Evolutionary conservation across 2,888 invertebrate genomes (phyloP).

Genomic region (Merodon equestris): DNA sequence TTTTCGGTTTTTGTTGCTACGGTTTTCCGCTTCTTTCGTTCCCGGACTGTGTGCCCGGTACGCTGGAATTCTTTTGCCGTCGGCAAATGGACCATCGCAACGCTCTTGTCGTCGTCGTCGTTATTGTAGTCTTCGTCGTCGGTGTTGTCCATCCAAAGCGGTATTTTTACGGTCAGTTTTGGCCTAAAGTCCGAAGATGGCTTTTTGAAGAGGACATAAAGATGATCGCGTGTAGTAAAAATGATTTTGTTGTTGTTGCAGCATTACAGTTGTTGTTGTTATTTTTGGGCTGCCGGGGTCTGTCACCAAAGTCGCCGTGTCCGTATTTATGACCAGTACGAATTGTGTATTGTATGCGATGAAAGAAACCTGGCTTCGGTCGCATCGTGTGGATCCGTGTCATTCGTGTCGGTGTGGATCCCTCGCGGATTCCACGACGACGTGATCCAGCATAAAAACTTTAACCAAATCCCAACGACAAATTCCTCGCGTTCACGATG

Average conservation of each 20-base stretch:
- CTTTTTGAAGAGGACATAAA: slow-evolving; percentile 39
- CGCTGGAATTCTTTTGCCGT: slow-evolving; percentile 62
- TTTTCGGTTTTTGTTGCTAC: too few species aligned
- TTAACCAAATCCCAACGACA: slow-evolving; percentile 57
- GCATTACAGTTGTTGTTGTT: slow-evolving; percentile 10
- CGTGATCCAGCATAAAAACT: slow-evolving; percentile 65
- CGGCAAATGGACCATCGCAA: slow-evolving; percentile 52
- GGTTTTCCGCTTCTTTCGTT: too few species aligned
- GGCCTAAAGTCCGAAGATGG: slow-evolving; percentile 29
- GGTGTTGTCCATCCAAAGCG: slow-evolving; percentile 37
- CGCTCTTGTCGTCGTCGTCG: too few species aligned
- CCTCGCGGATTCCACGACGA: slow-evolving; percentile 66
- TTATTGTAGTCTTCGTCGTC: too few species aligned
- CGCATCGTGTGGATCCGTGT: slow-evolving; percentile 60
- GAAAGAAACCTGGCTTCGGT: slow-evolving; percentile 57
- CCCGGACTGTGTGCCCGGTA: slow-evolving; percentile 32
- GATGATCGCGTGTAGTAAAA: slow-evolving; percentile 53
- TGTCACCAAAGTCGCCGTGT: slow-evolving; percentile 67
- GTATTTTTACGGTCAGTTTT: slow-evolving; percentile 67
- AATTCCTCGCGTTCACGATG: slow-evolving; percentile 58
- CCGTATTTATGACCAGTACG: slow-evolving; percentile 68
- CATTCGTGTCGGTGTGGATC: slow-evolving; percentile 62
- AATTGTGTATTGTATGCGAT: slow-evolving; percentile 62
- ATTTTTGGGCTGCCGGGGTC: slow-evolving; percentile 37
- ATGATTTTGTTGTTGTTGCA: slow-evolving; percentile 46